A percentile compares a stretch with the other conserved stretches of the same genome.
Evolutionary conservation across 2,888 invertebrate species (phyloP).

Genomic region (Teinopalpus imperialis): DNA sequence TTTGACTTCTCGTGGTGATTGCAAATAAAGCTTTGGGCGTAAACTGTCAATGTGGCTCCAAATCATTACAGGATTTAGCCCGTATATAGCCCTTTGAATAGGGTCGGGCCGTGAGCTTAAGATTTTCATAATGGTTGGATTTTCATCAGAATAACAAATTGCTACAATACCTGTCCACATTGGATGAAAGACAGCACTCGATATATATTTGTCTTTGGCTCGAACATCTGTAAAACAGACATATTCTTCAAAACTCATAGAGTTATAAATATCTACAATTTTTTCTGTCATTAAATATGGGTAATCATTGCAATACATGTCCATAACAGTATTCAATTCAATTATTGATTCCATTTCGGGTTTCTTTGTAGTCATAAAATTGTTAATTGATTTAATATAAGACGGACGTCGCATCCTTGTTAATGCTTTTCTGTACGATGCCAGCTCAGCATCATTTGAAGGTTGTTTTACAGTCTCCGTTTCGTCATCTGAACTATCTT

Average conservation of each 20-base stretch:
- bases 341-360: conserved; percentile 59
- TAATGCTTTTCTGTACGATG: conserved; percentile 52
- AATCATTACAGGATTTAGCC: conserved; percentile 85
- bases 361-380: conserved; percentile 47
- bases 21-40: conserved; percentile 85
- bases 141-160: conserved; percentile 84
- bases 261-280: conserved; percentile 50
- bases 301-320: conserved; percentile 85
- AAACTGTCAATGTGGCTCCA: conserved; percentile 89
- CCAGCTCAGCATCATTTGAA: conserved; percentile 55
- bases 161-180: conserved; percentile 86
- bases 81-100: conserved; percentile 81
- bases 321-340: conserved; percentile 75
- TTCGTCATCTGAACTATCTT: conserved; percentile 47
- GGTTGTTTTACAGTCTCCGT: conserved; percentile 38
- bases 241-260: conserved; percentile 74
- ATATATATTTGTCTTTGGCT: conserved; percentile 85
- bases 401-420: conserved; percentile 61
- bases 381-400: conserved; percentile 57
- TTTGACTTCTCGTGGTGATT: conserved; percentile 85
- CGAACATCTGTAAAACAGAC: conserved; percentile 85
- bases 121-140: conserved; percentile 70
- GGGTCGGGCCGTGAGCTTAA: conserved; percentile 63
- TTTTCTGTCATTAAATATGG: conserved; percentile 66
- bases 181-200: conserved; percentile 86